Base-by-base conservation (phyloP, 2,888 invertebrate species). In the Rhogogaster chlorosoma region DNA sequence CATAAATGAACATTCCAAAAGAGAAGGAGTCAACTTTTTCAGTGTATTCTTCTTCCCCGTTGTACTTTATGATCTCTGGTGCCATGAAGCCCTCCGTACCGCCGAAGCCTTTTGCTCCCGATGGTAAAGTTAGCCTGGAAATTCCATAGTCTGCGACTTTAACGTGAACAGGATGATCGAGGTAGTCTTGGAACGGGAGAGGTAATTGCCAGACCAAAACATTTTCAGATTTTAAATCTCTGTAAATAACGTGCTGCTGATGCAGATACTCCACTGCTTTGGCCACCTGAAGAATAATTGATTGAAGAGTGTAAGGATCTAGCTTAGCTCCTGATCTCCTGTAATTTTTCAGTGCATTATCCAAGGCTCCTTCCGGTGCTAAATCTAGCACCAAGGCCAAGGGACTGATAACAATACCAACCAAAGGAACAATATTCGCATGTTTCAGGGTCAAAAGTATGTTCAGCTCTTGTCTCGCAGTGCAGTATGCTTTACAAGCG, bases 31-130 rank as follows among this genome's bases (percentile, higher is more conserved):
- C 99, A 85, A 99, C 99, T 95, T 99, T 99, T 91, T 99, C 99
- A 0, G 99, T 99, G 90, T 99, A 99, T 90, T 99, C 99, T 93
- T 99, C 99, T 93, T 99, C 99, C 0, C 99, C 99, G 92, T 99
- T 99, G 93, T 98, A 99, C 77, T 98, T 95, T 95, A 99, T 98
- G 88, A 99, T 99, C 95, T 99, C 99, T 0, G 99, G 99, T 2
- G 99, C 99, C 98, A 99, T 99, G 93, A 99, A 99, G 0, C 99
- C 99, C 94, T 99, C 99, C 0, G 99, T 99, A 1, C 99, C 99
- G 0, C 99, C 99, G 94, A 99, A 99, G 0, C 99, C 99, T 93
- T 99, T 99, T 0, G 98, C 97, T 0, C 98, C 98, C 0, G 98
- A 98, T 0, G 98, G 98, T 10, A 98, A 95, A 1, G 97, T 98